Evolutionary conservation across 2,888 invertebrate species (phyloP), one percentile per base, ranked within the genome.

Genomic region (Cephus sareptanus): DNA sequence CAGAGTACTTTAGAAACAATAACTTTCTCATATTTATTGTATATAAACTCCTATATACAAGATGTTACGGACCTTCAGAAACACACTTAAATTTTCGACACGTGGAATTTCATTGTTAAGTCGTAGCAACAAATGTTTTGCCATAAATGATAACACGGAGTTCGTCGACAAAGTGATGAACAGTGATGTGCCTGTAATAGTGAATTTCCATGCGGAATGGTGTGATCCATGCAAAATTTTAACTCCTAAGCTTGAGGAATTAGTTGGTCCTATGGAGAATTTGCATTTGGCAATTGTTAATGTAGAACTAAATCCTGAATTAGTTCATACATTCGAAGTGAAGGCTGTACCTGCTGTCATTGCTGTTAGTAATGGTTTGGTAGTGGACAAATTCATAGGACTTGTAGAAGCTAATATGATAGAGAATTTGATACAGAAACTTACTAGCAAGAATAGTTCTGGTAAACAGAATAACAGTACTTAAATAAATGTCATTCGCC

Each of bases 141-240:
- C 90, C 73, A 95, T 96, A 84, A 95, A 94, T 87, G 95, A 95
- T 91, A 95, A 96, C 88, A 95, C 94, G 80, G 96, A 96, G 84
- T 96, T 96, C 90, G 93, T 96, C 81, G 94, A 94, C 84, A 96
- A 96, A 93, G 96, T 97, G 76, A 96, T 97, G 94, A 96, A 97
- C 90, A 96, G 96, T 85, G 94, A 94, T 69, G 95, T 95, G 86
- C 96, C 97, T 40, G 97, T 97, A n/a, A 96, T 97, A 90, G 97
- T 97, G 0, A 97, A 97, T 90, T 97, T 97, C 89, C 97, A 97
- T 88, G 97, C 97, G 0, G 97, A 97, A 84, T 97, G 97, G 97
- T 97, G 97, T 88, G 97, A 97, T 91, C 97, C 97, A 0, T 97
- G 97, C 91, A 96, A 96, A 92, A 96, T 97, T 86, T 93, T 97